These are phyloP conservation scores for Amblyraja radiata DNA, from an alignment of 2,797 vertebrate genomes.

Conservation along the genomic window DNA sequence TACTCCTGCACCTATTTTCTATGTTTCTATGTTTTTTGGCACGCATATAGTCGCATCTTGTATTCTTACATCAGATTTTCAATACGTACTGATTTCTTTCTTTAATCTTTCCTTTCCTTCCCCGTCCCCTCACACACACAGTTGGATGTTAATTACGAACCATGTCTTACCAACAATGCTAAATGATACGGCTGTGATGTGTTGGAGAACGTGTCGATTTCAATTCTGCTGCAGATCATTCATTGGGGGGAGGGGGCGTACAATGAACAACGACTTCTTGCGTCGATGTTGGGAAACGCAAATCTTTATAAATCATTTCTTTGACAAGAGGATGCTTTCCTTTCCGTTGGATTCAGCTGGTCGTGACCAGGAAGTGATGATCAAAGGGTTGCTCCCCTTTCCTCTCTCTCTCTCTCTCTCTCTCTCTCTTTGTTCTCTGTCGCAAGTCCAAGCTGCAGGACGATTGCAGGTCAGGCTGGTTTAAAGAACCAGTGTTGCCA, in stretches of 20 bases:
- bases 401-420: no score
- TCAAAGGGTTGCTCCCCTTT: neutral
- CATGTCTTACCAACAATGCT: constrained; percentile 10
- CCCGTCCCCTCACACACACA: neutral
- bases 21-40: no score
- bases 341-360: neutral
- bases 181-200: constrained; percentile 11
- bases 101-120: neutral
- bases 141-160: constrained; percentile 20
- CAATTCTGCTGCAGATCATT: constrained; percentile 15
- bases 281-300: neutral
- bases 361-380: neutral
- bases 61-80: neutral
- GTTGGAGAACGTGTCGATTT: constrained; percentile 13
- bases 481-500: neutral
- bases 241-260: neutral
- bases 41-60: neutral
- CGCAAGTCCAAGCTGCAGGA: neutral
- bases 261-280: constrained; percentile 2
- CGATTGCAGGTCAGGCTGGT: neutral
- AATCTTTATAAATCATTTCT: constrained; percentile 22
- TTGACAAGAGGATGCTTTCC: neutral
- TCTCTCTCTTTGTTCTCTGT: neutral
- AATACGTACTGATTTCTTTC: neutral
- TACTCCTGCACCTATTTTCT: no score